These are phyloP conservation scores for Anomalospiza imberbis DNA, from an alignment of 2,797 vertebrate species.

Conservation along the genomic window DNA sequence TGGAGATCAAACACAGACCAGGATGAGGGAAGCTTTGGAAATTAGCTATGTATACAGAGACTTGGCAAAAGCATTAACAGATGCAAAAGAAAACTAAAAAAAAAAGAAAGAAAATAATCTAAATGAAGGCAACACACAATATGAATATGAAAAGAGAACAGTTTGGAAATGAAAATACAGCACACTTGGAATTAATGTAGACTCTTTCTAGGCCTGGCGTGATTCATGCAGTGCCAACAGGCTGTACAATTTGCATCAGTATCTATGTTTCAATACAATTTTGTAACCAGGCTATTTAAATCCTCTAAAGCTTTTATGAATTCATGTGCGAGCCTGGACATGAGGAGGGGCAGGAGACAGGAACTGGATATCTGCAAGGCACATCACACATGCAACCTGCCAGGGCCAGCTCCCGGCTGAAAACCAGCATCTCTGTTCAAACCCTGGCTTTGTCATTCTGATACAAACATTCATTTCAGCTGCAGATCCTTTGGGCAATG, in stretches of 20 bases:
- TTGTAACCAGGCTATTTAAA: conserved; percentile 24
- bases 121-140: conserved; percentile 15
- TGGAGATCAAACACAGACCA: not conserved
- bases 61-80: conserved; percentile 20
- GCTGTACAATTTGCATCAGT: conserved; percentile 28
- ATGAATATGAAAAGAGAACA: conserved; percentile 34
- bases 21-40: conserved; percentile 18
- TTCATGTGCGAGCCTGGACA: not conserved
- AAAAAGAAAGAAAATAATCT: not conserved
- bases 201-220: not conserved
- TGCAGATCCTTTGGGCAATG: not conserved
- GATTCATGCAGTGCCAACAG: conserved; percentile 36
- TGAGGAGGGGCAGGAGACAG: not conserved
- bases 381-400: not conserved
- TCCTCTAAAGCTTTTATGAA: conserved; percentile 1
- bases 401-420: not conserved
- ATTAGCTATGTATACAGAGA: conserved; percentile 14
- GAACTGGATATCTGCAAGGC: not conserved
- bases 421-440: not conserved
- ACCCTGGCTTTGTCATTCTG: not conserved
- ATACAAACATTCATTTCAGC: not conserved
- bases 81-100: conserved; percentile 5
- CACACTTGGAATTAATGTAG: conserved; percentile 30
- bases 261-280: conserved; percentile 25
- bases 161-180: conserved; percentile 51